Evolutionary conservation across 2,797 vertebrate species (phyloP).

Genomic region (Emydoidea blandingii): DNA sequence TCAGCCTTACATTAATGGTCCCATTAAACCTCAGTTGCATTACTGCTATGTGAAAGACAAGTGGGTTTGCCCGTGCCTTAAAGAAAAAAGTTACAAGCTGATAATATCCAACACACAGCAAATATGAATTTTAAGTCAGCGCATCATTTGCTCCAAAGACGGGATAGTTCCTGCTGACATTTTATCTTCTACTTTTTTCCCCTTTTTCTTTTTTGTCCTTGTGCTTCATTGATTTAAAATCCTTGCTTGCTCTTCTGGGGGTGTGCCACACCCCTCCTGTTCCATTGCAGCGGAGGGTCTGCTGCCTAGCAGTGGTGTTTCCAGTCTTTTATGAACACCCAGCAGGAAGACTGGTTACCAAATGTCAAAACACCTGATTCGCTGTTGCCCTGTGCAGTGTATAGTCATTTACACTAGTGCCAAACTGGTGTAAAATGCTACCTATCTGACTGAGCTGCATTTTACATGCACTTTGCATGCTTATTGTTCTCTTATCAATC

Average conservation of each 20-base stretch:
- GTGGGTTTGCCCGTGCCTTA: rapidly evolving
- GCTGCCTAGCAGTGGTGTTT: not conserved
- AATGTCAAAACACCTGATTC: rapidly evolving
- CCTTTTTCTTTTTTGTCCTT: not conserved
- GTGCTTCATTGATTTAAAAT: not conserved
- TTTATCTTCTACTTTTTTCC: not conserved
- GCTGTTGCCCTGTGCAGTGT: not conserved
- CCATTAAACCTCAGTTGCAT: not conserved
- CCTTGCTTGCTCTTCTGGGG: rapidly evolving
- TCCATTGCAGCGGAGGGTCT: rapidly evolving
- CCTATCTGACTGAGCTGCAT: not conserved
- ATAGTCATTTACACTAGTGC: not conserved
- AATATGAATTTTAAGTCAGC: not conserved
- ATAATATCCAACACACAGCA: not conserved
- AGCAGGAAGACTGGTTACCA: not conserved
- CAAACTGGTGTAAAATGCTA: not conserved
- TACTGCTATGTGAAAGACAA: not conserved
- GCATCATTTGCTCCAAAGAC: not conserved
- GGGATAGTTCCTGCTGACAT: not conserved
- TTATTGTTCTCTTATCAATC: not conserved
- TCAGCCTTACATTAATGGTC: not conserved
- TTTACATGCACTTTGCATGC: rapidly evolving
- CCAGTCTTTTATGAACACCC: not conserved
- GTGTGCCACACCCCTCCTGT: not conserved
- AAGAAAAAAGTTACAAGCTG: not conserved